Conservation (phyloP, 2,888 invertebrate species). For the Lagria hirta region DNA sequence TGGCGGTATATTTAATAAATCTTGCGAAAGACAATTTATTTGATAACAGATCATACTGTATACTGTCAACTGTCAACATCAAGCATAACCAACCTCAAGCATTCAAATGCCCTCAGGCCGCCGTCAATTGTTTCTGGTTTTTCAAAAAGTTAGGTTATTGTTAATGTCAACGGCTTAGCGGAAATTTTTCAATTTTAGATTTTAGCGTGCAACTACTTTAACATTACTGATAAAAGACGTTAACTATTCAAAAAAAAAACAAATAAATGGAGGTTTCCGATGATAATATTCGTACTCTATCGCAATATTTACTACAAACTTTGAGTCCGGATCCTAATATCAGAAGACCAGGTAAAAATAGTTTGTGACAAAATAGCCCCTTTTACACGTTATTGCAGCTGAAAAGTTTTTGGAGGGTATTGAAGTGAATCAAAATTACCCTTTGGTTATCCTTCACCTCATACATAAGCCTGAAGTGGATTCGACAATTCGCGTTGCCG, state of each 20-base stretch:
- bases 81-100: no score
- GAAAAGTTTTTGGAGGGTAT: constrained; percentile 90
- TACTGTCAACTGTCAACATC: no score
- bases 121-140: no score
- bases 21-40: no score
- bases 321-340: constrained; percentile 79
- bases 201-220: background rate
- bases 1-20: no score
- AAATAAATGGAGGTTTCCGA: constrained; percentile 91
- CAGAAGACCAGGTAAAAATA: constrained; percentile 75
- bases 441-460: constrained; percentile 79
- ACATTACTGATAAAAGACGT: background rate
- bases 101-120: no score
- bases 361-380: constrained; percentile 6
- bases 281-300: constrained; percentile 77
- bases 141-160: no score
- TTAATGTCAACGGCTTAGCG: no score
- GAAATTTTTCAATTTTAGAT: no score
- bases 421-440: constrained; percentile 88
- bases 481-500: constrained; percentile 81
- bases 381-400: constrained; percentile 61
- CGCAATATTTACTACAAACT: constrained; percentile 85
- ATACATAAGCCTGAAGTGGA: constrained; percentile 82
- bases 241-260: no score
- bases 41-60: no score